Evolutionary conservation across 2,888 invertebrate genomes (phyloP), one percentile per base, ranked within the genome.

Genomic region (Drosophila sordidapex): DNA sequence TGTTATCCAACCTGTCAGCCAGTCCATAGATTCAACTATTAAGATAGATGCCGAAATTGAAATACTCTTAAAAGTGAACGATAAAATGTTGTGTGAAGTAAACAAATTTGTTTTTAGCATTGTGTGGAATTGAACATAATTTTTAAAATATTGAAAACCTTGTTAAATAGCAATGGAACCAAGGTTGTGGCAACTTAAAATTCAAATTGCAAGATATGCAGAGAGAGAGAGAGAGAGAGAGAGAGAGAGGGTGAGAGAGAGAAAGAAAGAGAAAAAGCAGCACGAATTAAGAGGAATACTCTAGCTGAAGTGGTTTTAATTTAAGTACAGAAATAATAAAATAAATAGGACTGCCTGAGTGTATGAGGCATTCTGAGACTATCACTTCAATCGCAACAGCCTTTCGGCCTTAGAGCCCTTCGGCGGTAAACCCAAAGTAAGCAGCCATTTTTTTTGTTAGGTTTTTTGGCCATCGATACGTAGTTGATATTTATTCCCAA

Each of bases 1-100:
- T 15, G 61, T 81, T 0, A 88, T 65, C 18, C 90, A 35, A 4
- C 86, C 86, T 3, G 86, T 76, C 1, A 87, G 36, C 86, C 86
- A 87, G 43, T 87, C 90, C 61, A 87, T 33, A 8, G 90, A 54
- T 53, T 53, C 4, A 35, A 35, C 15, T 35, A n/a, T n/a, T 40
- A n/a, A n/a, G n/a, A 10, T 21, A 13, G 7, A 46, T 21, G 4
- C 43, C 43, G 21, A 21, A 43, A 13, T 21, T 13, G 13, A 43
- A 43, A 21, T 13, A 3, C 43, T 13, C 21, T 43, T 43, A 43
- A 21, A 43, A 43, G 21, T 43, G 13, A 40, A n/a, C 4, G 40
- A 40, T 10, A 10, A 10, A n/a, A 40, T 40, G 10, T 40, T 40
- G n/a, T n/a, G 40, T 40, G 40, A 43, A 43, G 1, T 43, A 6